Percentiles rank a stretch among this genome's conserved stretches.
These are phyloP conservation scores for Phlogophora meticulosa DNA, from an alignment of 2,888 invertebrate species.

Conservation along the genomic window DNA sequence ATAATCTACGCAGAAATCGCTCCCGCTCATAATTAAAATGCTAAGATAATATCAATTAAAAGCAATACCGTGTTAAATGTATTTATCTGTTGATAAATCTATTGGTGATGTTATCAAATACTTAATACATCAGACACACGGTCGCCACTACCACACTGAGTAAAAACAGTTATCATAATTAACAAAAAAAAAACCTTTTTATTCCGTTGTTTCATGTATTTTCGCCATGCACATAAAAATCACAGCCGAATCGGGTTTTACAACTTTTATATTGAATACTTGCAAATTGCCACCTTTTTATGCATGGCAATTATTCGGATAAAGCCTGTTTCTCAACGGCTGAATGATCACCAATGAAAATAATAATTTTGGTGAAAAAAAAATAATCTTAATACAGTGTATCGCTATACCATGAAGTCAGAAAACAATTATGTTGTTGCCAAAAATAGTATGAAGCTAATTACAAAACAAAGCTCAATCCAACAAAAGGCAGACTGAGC, in stretches of 20 bases:
- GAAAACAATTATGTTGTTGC: conserved; percentile 5
- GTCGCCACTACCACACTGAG: conserved; percentile 29
- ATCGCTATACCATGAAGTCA: conserved; percentile 10
- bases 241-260: conserved; percentile 47
- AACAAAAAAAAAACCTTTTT: conserved; percentile 3
- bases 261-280: conserved; percentile 49
- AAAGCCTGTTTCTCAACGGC: conserved; percentile 48
- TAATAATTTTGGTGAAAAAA: conserved; percentile 35
- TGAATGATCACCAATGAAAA: conserved; percentile 14
- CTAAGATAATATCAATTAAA: conserved; percentile 53
- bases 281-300: conserved; percentile 54
- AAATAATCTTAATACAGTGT: conserved; percentile 28
- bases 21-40: conserved; percentile 43
- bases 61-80: conserved; percentile 52
- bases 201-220: conserved; percentile 16
- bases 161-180: conserved; percentile 14
- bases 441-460: background rate
- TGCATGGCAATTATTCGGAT: conserved; percentile 55
- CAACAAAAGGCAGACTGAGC: background rate
- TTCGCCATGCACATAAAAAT: conserved; percentile 46
- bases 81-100: conserved; percentile 47
- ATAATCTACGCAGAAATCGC: conserved; percentile 35
- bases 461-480: conserved; percentile 22
- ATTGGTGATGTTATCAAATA: conserved; percentile 37
- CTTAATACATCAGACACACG: conserved; percentile 37